A percentile compares a stretch with the other conserved stretches of the same genome.
phyloP scores from a whole-genome alignment of 1,140 invertebrate species.

The Schlechtendalia chinensis region DNA sequence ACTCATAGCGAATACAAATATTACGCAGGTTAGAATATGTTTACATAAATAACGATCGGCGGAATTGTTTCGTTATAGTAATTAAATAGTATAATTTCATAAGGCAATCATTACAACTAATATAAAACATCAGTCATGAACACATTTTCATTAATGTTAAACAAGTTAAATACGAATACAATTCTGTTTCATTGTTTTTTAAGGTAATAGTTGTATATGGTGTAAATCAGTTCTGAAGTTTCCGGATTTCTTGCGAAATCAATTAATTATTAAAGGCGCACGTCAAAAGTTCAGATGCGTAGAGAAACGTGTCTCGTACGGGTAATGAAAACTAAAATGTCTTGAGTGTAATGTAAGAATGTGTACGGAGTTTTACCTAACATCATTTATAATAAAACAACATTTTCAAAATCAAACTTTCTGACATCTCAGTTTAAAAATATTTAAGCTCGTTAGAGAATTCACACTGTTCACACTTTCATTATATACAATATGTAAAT shows the following conservation, averaged over 20 bases:
- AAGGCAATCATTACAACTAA: too few species aligned
- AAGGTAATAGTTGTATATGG: not conserved
- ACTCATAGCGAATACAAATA: not conserved
- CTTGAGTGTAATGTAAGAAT: not conserved
- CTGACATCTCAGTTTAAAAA: not conserved
- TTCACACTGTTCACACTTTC: not conserved
- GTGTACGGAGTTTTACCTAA: not conserved
- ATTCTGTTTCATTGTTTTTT: not conserved
- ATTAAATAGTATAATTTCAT: not conserved
- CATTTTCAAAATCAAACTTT: slow-evolving; percentile 31
- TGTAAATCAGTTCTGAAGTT: not conserved
- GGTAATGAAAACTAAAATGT: not conserved
- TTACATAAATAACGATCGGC: not conserved
- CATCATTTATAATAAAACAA: not conserved
- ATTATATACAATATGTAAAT: not conserved
- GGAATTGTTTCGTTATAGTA: too few species aligned
- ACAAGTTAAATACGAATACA: not conserved
- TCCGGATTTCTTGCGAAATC: not conserved
- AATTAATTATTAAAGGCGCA: slow-evolving; percentile 15
- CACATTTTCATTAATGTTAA: not conserved
- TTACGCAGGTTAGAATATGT: not conserved
- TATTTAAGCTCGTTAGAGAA: not conserved
- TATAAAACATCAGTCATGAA: not conserved
- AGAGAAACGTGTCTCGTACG: not conserved
- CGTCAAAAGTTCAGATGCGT: not conserved